These are phyloP conservation scores for Dynastes maya DNA, from an alignment of 2,888 invertebrate species.

Conservation along the genomic window DNA sequence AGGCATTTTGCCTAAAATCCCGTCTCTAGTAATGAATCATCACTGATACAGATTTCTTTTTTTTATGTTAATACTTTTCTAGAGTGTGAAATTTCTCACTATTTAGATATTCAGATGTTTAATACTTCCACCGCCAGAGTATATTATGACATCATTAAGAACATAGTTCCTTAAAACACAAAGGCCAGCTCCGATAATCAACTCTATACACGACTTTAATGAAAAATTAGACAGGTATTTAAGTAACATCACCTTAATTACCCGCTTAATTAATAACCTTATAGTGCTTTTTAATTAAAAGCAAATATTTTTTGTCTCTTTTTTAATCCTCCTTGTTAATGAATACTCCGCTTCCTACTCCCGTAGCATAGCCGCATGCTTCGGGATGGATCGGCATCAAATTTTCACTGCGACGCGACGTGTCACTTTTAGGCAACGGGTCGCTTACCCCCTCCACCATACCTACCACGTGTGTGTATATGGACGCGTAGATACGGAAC, in stretches of 20 bases:
- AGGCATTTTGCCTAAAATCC: too few species aligned
- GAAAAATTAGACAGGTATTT: conserved; percentile 27
- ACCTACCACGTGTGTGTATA: neutral
- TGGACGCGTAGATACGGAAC: neutral
- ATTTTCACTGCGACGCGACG: neutral
- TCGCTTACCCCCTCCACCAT: neutral
- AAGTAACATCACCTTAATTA: conserved; percentile 34
- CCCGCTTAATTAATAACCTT: conserved; percentile 25
- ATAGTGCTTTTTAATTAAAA: conserved; percentile 32
- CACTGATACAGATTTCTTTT: too few species aligned
- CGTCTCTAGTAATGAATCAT: too few species aligned
- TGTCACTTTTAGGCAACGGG: conserved; percentile 11
- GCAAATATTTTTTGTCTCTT: neutral
- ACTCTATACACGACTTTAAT: neutral
- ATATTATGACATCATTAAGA: neutral
- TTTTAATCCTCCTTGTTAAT: too few species aligned
- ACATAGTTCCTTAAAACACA: neutral
- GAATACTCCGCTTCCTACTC: neutral
- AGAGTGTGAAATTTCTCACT: too few species aligned
- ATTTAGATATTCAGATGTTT: too few species aligned
- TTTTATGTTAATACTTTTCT: too few species aligned
- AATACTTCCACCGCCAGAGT: too few species aligned
- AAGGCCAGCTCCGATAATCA: neutral
- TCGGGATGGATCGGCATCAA: neutral
- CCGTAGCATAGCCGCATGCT: neutral